phyloP scores from a whole-genome alignment of 2,797 vertebrate species.

The Pteronotus mesoamericanus region DNA sequence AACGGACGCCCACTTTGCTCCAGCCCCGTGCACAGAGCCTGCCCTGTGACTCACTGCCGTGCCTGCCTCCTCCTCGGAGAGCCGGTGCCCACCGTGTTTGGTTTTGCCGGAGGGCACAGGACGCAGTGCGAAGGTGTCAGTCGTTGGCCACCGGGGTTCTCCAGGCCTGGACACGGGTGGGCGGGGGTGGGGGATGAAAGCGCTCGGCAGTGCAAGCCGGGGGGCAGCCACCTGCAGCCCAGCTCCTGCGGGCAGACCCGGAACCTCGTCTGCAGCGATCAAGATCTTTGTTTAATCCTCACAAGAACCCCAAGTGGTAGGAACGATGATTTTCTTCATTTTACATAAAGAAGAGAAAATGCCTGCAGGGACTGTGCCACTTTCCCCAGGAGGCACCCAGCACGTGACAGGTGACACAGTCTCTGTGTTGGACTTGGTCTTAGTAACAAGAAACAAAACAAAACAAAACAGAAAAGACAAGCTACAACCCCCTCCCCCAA shows the following conservation, averaged over 20 bases:
- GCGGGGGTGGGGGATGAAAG: too few relatives aligned
- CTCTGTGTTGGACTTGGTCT: not conserved
- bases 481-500: rapidly evolving
- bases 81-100: not conserved
- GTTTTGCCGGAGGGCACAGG: not conserved
- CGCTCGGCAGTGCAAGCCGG: not conserved
- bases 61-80: not conserved
- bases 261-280: not conserved
- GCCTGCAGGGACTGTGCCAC: not conserved
- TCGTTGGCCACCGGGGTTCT: not conserved
- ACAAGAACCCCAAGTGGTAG: not conserved
- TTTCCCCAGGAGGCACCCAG: not conserved
- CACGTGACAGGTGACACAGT: rapidly evolving
- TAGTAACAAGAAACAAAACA: not conserved
- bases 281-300: not conserved
- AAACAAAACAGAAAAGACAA: too few relatives aligned
- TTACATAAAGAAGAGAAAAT: not conserved
- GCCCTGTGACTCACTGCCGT: rapidly evolving
- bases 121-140: rapidly evolving
- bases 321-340: not conserved
- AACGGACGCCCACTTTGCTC: rapidly evolving
- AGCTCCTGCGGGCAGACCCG: rapidly evolving
- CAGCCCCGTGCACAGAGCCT: rapidly evolving
- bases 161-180: not conserved
- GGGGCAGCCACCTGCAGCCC: not conserved